Base-by-base conservation (phyloP, 2,113 vertebrate genomes). In the Trachemys scripta region DNA sequence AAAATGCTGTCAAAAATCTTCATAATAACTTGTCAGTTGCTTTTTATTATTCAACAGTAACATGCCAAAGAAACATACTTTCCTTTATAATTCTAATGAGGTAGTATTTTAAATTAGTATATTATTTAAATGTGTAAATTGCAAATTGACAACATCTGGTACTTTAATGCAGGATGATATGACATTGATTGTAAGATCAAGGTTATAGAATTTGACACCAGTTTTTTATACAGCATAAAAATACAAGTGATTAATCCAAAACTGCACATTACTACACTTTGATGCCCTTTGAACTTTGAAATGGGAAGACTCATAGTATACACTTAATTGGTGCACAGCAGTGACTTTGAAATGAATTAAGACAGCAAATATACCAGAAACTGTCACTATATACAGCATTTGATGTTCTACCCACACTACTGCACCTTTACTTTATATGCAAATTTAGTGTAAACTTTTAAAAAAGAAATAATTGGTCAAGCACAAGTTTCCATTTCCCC, bases 61-160 rank as follows among this genome's bases (percentile, higher is more conserved):
- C 12, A 87, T 80, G 25, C 53, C 42, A 83, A 97, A 88, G 29
- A 92, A 96, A 80, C 31, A 90, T 1, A 11, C 85, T 97, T 95
- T 95, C 6, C n/a, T 91, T 93, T 82, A 59, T 95, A 90, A 87
- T 89, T 95, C 47, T 96, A 84, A 92, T 91, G 24, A 96, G 10
- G 35, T 25, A 82, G 31, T 80, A 94, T 84, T 87, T 94, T 54
- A 96, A 96, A 94, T 88, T 84, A 82, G 8, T 82, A 45, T 78
- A 80, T 82, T 94, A 96, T 95, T 97, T 97, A 76, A 97, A 97
- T 92, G 8, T 85, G 72, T 83, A 96, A 97, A 95, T 87, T 94
- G 56, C 42, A 97, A 96, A 94, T 92, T 97, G 87, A 89, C 49
- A 96, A 81, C 5, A 96, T 86, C 54, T 85, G 62, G 51, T 84